Percentiles rank a stretch among this genome's conserved stretches.
These are phyloP conservation scores for Coelinius sp. DNA, from an alignment of 2,888 invertebrate species.

Conservation along the genomic window DNA sequence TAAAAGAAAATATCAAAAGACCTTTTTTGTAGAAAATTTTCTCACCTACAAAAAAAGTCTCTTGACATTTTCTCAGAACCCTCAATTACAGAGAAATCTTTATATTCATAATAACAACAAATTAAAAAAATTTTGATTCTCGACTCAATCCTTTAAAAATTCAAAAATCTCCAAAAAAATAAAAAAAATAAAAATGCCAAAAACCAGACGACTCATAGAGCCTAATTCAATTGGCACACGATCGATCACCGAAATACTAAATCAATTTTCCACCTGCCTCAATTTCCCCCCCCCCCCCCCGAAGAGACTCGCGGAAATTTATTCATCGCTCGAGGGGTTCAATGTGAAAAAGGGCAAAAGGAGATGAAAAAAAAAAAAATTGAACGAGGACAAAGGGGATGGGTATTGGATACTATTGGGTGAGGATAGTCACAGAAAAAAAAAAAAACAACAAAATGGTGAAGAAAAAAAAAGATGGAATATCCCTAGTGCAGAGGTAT, in stretches of 20 bases:
- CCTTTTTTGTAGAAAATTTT: too few species aligned
- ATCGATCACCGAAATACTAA: conserved; percentile 7
- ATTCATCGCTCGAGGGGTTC: conserved; percentile 32
- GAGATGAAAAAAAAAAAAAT: conserved; percentile 2
- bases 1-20: too few species aligned
- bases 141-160: too few species aligned
- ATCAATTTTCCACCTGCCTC: not conserved
- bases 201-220: too few species aligned
- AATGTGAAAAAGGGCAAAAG: conserved; percentile 14
- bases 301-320: conserved; percentile 27
- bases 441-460: not conserved
- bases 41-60: too few species aligned
- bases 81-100: too few species aligned
- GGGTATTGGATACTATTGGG: conserved; percentile 11
- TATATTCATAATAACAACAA: too few species aligned
- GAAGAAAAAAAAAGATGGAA: conserved; percentile 13
- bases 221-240: conserved; percentile 3
- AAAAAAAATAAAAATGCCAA: too few species aligned
- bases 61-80: too few species aligned
- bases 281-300: not conserved
- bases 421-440: not conserved
- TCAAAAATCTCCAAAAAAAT: too few species aligned
- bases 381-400: not conserved
- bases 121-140: too few species aligned
- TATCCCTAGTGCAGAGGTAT: conserved; percentile 22